Conservation (phyloP, 2,888 invertebrate genomes). For the Xylota segnis region DNA sequence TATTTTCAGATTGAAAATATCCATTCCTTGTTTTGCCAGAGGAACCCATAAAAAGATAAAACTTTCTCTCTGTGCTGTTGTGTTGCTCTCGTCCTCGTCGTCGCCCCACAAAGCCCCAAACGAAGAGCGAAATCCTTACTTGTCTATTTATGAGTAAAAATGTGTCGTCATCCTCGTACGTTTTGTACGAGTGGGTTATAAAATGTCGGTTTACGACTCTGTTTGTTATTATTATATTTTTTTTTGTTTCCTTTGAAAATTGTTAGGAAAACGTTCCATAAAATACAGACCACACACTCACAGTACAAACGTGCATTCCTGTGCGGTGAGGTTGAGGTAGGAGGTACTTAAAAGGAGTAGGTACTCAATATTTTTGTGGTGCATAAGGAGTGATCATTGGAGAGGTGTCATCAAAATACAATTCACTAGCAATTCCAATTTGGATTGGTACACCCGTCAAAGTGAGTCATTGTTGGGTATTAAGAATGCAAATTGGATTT, state of each 20-base stretch:
- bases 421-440: not conserved
- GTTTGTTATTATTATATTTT: not conserved
- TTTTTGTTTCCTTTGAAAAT: not conserved
- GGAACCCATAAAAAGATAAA: constrained; percentile 23
- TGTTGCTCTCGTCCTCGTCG: not conserved
- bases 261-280: not conserved
- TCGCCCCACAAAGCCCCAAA: not conserved
- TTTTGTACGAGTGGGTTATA: constrained; percentile 44
- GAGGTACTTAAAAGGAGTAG: not conserved
- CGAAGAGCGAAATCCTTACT: not conserved
- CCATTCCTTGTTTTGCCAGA: constrained; percentile 18
- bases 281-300: not conserved
- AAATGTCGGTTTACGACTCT: constrained; percentile 35
- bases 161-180: constrained; percentile 16
- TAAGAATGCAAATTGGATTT: constrained; percentile 47
- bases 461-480: constrained; percentile 1
- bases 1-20: constrained; percentile 35
- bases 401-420: constrained; percentile 12
- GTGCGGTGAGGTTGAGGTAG: too few relatives aligned
- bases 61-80: not conserved
- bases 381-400: constrained; percentile 17
- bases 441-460: not conserved
- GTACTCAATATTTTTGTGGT: not conserved
- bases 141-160: constrained; percentile 27
- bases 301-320: not conserved